Evolutionary conservation across 2,797 vertebrate species (phyloP), one percentile per base, ranked within the genome.

Genomic region (Helostoma temminkii): DNA sequence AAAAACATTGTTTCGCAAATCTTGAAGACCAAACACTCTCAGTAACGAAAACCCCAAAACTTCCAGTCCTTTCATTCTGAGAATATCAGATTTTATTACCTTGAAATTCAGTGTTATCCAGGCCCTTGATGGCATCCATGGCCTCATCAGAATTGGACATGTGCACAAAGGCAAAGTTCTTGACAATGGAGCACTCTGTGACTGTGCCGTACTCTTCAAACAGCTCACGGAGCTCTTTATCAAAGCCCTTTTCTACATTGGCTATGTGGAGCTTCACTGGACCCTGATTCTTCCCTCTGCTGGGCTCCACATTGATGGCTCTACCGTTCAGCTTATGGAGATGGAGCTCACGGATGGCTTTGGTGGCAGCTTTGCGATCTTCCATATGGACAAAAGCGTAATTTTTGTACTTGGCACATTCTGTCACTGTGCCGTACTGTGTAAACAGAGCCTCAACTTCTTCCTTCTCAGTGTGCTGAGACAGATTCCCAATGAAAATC

Each of bases 301-400:
- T 95, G 39, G 90, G 94, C 83, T 95, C 94, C 25, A 95, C 95
- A 0, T 95, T 95, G 53, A 95, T 95, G 18, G 93, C 88, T 5
- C 93, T 82, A 30, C 94, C 95, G 0, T 93, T 88, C 12, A 95
- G 71, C 72, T 93, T 92, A 16, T 90, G 75, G 1, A 91, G 84
- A 54, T 95, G 92, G 39, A 95, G 94, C 74, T 85, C 93, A 0
- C 89, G 88, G 54, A 95, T 95, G 28, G 95, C 95, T 74, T 93
- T 94, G 22, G 92, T 95, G 3, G 95, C 94, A 1, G 83, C 79
- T 67, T 95, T 95, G 24, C 94, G 92, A 64, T 95, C 94, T 0
- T 95, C 94, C 94, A 95, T 95, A 37, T 95, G 94, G 32, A 95
- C 93, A 16, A 95, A 95, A 0, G 94, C 94, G 61, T 94, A 95